These are phyloP conservation scores for Hypothenemus hampei DNA, from an alignment of 1,140 invertebrate species.

Conservation along the genomic window DNA sequence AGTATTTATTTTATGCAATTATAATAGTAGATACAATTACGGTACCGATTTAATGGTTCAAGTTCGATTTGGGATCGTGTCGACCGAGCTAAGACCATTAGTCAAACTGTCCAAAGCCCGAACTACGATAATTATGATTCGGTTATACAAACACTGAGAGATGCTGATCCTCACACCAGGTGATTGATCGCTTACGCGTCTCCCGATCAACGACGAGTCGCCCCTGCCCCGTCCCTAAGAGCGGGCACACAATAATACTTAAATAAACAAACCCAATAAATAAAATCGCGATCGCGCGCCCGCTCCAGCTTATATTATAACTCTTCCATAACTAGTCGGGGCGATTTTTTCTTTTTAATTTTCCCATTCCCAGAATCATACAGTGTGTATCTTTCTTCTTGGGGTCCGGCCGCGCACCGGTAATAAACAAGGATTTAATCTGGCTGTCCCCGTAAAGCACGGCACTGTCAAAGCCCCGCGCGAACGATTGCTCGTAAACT, in stretches of 20 bases:
- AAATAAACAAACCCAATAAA: slow-evolving; percentile 25
- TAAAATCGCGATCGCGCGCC: slow-evolving; percentile 1
- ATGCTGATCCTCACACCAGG: slow-evolving; percentile 23
- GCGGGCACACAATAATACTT: too few species aligned
- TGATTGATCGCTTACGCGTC: slow-evolving; percentile 20
- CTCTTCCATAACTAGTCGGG: slow-evolving; percentile 23
- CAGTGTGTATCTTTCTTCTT: slow-evolving; percentile 15
- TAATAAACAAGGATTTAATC: slow-evolving; percentile 27
- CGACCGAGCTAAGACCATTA: slow-evolving; percentile 7
- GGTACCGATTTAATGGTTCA: slow-evolving; percentile 2
- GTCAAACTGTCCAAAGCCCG: slow-evolving; percentile 16
- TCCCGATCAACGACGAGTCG: too few species aligned
- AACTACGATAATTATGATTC: slow-evolving; percentile 22
- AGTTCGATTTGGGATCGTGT: slow-evolving; percentile 21
- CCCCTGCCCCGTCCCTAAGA: too few species aligned
- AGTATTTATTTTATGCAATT: too few species aligned
- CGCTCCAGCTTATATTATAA: neutral
- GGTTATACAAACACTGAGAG: slow-evolving; percentile 23
- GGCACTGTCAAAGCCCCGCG: slow-evolving; percentile 19
- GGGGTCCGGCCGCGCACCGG: slow-evolving; percentile 11
- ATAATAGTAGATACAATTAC: too few species aligned
- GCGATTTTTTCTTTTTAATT: slow-evolving; percentile 13
- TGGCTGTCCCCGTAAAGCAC: slow-evolving; percentile 25
- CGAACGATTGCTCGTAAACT: slow-evolving; percentile 18
- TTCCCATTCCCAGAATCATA: slow-evolving; percentile 25